phyloP scores from a whole-genome alignment of 2,797 vertebrate species.

The Acomys russatus region DNA sequence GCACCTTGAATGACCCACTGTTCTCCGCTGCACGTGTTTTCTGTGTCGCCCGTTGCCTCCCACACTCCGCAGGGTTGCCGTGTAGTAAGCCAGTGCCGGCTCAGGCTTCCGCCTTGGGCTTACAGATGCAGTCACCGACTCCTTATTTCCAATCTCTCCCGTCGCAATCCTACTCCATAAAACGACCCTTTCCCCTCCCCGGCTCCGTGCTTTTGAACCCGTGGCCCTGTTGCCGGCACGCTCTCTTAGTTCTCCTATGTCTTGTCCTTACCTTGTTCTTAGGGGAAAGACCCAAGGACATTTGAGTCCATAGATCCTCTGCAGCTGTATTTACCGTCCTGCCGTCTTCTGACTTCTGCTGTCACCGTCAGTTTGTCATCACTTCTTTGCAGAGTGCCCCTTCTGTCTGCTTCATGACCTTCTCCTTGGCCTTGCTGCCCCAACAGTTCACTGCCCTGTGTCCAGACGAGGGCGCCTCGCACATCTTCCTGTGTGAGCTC shows the following conservation, averaged over 20 bases:
- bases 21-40: not conserved
- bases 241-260: not conserved
- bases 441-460: no score
- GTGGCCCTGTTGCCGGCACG: not conserved
- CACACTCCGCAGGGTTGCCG: not conserved
- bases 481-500: not conserved
- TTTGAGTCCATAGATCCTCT: not conserved
- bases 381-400: not conserved
- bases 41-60: not conserved
- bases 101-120: not conserved
- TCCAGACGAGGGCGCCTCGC: not conserved
- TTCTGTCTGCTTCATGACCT: not conserved
- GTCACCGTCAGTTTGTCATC: not conserved
- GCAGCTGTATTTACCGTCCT: not conserved
- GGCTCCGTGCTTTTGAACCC: not conserved
- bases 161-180: not conserved
- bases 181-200: not conserved
- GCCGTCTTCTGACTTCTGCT: not conserved
- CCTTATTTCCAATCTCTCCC: not conserved
- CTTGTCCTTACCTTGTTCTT: not conserved
- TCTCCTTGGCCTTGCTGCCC: not conserved
- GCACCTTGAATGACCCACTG: not conserved
- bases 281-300: not conserved
- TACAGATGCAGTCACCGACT: not conserved
- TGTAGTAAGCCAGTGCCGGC: not conserved